These are phyloP conservation scores for Goniozus legneri DNA, from an alignment of 1,140 invertebrate genomes.

Conservation along the genomic window DNA sequence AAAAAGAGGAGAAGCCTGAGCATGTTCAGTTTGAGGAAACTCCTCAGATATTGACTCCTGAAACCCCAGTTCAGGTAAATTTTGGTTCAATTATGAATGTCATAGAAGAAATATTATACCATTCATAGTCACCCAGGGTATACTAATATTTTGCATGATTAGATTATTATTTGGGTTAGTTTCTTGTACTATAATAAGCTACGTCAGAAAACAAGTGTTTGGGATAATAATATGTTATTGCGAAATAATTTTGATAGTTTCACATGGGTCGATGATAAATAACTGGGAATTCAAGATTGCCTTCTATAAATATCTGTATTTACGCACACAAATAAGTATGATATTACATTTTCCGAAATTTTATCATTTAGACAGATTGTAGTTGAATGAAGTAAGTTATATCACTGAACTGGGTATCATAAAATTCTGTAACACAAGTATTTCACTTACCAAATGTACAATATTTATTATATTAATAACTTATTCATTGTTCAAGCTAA, in stretches of 20 bases:
- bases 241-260: neutral
- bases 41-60: conserved; percentile 39
- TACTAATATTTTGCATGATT: too few relatives aligned
- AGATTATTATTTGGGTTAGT: too few relatives aligned
- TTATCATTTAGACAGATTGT: conserved; percentile 18
- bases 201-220: too few relatives aligned
- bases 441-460: too few relatives aligned
- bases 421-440: too few relatives aligned
- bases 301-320: conserved; percentile 28
- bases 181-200: too few relatives aligned
- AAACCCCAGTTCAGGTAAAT: conserved; percentile 31
- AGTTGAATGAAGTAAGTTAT: conserved; percentile 9
- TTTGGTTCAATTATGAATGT: neutral
- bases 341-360: conserved; percentile 10
- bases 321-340: conserved; percentile 9
- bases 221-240: too few relatives aligned
- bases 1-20: conserved; percentile 47
- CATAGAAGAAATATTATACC: neutral
- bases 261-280: conserved; percentile 19
- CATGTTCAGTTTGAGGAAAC: conserved; percentile 48
- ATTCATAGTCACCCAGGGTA: too few relatives aligned
- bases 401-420: too few relatives aligned
- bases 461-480: too few relatives aligned
- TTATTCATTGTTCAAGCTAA: too few relatives aligned
- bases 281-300: conserved; percentile 22